Evolutionary conservation across 2,797 vertebrate species (phyloP), one percentile per base, ranked within the genome.

Genomic region (Pelodytes ibericus): DNA sequence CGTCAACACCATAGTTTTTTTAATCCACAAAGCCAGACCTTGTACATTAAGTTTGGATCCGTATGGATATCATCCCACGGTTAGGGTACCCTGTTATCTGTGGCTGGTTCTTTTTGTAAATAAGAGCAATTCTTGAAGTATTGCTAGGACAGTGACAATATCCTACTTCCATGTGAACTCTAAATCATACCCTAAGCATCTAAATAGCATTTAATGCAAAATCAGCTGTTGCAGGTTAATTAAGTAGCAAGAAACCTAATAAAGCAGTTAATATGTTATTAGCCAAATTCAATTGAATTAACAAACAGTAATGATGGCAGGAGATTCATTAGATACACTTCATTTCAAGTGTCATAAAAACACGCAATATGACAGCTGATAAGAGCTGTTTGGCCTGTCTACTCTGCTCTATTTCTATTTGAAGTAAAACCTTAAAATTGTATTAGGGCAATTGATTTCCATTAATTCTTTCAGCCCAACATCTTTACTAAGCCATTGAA

Each of bases 191-290:
- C 26, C 22, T 7, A 70, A 39, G 67, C 30, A 25, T 70, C 53
- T 26, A 58, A 47, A n/a, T 26, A 7, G 16, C 8, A 3, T 22
- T 24, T 63, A 58, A 47, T 53, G 51, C 15, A 33, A 72, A 72
- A 72, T 72, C 60, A 72, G 29, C 70, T 49, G 30, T 39, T 33
- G 70, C 30, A 56, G 61, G 61, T 56, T 64, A 64, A 73, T 65
- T 56, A 41, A 64, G 33, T 73, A 65, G 26, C 61, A 73, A 57
- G 71, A 26, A 65, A 57, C 60, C 33, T 64, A 65, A 73, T 64
- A 73, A 64, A 57, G 71, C 60, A 51, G 71, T 31, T 65, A 56
- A 64, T 64, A 65, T 64, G 71, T 63, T 73, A 65, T 56, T 63
- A 65, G 61, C 71, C 39, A 61, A 18, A 20, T 44, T 25, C 36